Conservation (phyloP, 1,140 invertebrate species). For the Drosophila repletoides region DNA sequence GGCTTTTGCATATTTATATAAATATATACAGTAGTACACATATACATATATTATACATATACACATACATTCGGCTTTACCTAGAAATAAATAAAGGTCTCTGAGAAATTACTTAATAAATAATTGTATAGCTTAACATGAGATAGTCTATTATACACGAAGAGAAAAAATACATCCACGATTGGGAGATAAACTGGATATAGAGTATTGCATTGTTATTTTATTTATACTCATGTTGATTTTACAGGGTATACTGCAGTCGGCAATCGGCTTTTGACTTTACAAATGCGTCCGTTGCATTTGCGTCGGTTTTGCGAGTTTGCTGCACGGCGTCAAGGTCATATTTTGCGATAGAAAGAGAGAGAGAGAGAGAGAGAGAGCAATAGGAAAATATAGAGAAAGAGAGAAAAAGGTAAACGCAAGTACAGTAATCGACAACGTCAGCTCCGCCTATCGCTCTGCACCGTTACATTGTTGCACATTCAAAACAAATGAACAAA, state of each 20-base stretch:
- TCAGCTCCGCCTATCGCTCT: conserved; percentile 13
- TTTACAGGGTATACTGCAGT: not conserved
- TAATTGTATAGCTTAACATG: no score
- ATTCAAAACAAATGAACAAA: conserved; percentile 43
- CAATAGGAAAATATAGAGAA: not conserved
- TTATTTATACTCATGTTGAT: no score
- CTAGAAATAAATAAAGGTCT: no score
- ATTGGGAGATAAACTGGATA: no score
- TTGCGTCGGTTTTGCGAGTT: conserved; percentile 18
- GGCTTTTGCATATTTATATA: no score
- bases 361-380: conserved; percentile 9
- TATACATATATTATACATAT: no score
- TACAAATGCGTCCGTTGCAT: conserved; percentile 47
- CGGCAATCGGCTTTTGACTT: not conserved
- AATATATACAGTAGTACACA: no score
- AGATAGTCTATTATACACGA: no score
- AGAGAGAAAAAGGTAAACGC: conserved; percentile 5
- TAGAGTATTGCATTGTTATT: no score
- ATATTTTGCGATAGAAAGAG: conserved; percentile 3
- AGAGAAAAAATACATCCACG: no score
- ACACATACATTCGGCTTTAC: no score
- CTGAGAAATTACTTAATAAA: no score
- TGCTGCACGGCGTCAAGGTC: conserved; percentile 63
- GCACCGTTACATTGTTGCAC: conserved; percentile 45
- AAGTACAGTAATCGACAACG: conserved; percentile 40